These are phyloP conservation scores for Caenorhabditis tropicalis DNA, from an alignment of 1,140 invertebrate genomes.

Conservation along the genomic window DNA sequence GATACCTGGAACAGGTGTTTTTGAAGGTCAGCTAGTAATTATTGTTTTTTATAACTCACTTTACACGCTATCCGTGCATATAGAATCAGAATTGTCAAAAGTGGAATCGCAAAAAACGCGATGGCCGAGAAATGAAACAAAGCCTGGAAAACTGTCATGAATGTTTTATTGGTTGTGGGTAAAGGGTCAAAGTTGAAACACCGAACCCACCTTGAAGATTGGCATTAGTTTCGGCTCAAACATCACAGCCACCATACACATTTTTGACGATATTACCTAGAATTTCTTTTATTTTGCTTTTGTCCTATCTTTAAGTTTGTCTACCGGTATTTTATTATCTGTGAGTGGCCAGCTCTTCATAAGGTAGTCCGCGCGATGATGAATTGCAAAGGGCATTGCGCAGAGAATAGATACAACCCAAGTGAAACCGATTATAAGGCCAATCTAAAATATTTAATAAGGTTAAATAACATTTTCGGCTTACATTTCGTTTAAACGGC, in stretches of 20 bases:
- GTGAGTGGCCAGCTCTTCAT: constrained; percentile 50
- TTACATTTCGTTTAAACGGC: constrained; percentile 41
- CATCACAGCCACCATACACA: constrained; percentile 54
- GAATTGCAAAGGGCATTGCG: constrained; percentile 46
- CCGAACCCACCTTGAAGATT: constrained; percentile 32
- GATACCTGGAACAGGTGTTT: constrained; percentile 18
- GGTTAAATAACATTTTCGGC: too few species aligned
- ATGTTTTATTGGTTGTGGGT: background rate
- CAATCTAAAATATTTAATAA: constrained; percentile 41
- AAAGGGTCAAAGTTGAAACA: background rate
- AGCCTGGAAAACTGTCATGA: constrained; percentile 33
- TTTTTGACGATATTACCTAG: constrained; percentile 50
- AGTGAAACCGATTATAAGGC: constrained; percentile 10
- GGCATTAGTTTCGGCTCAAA: constrained; percentile 35
- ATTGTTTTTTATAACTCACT: background rate
- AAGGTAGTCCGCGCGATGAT: constrained; percentile 54
- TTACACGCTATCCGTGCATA: constrained; percentile 46
- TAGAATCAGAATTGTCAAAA: constrained; percentile 49
- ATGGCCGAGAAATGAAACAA: constrained; percentile 56
- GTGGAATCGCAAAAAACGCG: constrained; percentile 51
- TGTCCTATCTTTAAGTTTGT: background rate
- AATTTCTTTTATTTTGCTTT: background rate
- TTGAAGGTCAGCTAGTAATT: background rate
- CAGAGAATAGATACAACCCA: constrained; percentile 56
- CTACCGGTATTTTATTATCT: constrained; percentile 42